Conservation (phyloP, 2,888 invertebrate genomes). For the Limnephilus marmoratus region DNA sequence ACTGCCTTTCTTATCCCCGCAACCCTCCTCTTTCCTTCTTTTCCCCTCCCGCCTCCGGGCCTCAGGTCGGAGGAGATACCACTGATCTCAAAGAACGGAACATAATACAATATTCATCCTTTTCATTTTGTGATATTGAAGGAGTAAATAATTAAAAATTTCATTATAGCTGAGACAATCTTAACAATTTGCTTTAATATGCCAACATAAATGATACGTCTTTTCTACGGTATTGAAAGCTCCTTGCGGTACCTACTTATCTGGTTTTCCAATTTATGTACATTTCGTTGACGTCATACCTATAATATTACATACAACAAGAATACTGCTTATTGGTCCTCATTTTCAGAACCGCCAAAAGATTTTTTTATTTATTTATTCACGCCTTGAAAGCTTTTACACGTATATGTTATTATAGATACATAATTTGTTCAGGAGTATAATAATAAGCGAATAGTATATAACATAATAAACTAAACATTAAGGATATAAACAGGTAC, state of each 20-base stretch:
- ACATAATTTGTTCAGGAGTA: no score
- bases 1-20: constrained; percentile 23
- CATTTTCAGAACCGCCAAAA: no score
- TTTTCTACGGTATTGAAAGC: not conserved
- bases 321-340: no score
- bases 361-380: no score
- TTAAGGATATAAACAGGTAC: no score
- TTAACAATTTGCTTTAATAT: constrained; percentile 5
- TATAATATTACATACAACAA: no score
- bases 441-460: no score
- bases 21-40: not conserved
- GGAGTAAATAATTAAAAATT: constrained; percentile 40
- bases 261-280: not conserved
- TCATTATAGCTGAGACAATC: constrained; percentile 27
- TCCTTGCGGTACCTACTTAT: not conserved
- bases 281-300: no score
- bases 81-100: constrained; percentile 45
- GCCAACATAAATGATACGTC: not conserved
- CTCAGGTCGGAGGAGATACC: constrained; percentile 6
- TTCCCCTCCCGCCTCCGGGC: not conserved
- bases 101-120: constrained; percentile 50
- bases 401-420: no score
- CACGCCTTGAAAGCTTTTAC: no score
- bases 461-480: no score
- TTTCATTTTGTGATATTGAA: constrained; percentile 32